phyloP scores from a whole-genome alignment of 2,113 vertebrate genomes.

The Protomyctophum bolini region DNA sequence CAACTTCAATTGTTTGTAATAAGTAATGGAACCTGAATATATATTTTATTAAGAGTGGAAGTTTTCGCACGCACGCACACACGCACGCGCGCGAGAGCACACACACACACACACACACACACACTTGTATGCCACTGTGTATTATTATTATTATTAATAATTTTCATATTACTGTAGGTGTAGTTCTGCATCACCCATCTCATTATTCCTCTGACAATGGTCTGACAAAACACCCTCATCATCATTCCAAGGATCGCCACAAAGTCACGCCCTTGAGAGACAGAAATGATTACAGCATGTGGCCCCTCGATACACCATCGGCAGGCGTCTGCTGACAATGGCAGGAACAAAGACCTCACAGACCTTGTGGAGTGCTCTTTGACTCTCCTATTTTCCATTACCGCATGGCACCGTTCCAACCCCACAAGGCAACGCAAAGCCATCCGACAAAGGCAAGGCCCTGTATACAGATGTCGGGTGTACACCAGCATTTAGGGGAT shows the following conservation, averaged over 20 bases:
- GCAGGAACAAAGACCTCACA: constrained; percentile 60
- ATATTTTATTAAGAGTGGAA: too few species aligned
- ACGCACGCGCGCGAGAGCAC: too few species aligned
- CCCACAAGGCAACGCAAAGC: constrained; percentile 31
- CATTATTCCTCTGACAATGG: constrained; percentile 1
- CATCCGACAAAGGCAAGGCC: constrained; percentile 29
- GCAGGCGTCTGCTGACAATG: constrained; percentile 57
- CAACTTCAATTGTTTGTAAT: too few species aligned
- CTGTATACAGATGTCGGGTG: constrained; percentile 42
- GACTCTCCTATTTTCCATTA: constrained; percentile 63
- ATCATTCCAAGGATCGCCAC: constrained; percentile 32
- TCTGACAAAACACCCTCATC: constrained; percentile 12
- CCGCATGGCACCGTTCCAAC: constrained; percentile 58
- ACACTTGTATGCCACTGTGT: not conserved
- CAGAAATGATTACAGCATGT: constrained; percentile 35
- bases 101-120: constrained; percentile 2
- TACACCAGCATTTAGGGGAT: constrained; percentile 10
- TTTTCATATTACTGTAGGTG: not conserved
- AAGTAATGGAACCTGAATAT: too few species aligned
- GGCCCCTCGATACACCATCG: constrained; percentile 13
- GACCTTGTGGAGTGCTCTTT: constrained; percentile 44
- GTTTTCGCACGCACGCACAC: too few species aligned
- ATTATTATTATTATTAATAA: too few species aligned
- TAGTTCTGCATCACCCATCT: not conserved
- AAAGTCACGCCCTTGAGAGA: constrained; percentile 49